Evolutionary conservation across 2,888 invertebrate genomes (phyloP).

Genomic region (Bembecia ichneumoniformis): DNA sequence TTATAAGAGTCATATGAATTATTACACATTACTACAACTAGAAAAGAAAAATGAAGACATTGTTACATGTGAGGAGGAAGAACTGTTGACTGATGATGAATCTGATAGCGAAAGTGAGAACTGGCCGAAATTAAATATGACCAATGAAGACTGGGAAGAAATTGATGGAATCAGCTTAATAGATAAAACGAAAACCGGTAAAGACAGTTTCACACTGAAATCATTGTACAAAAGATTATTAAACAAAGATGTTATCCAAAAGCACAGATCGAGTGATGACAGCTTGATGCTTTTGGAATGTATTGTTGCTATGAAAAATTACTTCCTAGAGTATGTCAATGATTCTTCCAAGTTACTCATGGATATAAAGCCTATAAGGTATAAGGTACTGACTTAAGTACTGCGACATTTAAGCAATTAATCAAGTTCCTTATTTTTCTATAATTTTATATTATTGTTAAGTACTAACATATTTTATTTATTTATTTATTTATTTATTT

Average conservation of each 20-base stretch:
- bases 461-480: no score
- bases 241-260: constrained; percentile 43
- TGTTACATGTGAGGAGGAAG: constrained; percentile 12
- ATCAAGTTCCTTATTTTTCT: not conserved
- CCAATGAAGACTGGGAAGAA: constrained; percentile 36
- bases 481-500: no score
- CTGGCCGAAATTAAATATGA: constrained; percentile 43
- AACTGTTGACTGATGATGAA: constrained; percentile 37
- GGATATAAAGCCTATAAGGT: constrained; percentile 25
- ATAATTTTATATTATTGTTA: not conserved
- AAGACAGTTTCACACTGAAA: constrained; percentile 55
- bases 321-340: constrained; percentile 72
- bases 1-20: constrained; percentile 62
- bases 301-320: constrained; percentile 64
- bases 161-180: constrained; percentile 31
- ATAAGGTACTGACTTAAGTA: not conserved
- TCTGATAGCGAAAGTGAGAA: constrained; percentile 7
- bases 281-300: constrained; percentile 76
- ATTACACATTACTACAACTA: not conserved
- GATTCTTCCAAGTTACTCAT: constrained; percentile 27
- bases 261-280: constrained; percentile 80
- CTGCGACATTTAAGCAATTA: not conserved
- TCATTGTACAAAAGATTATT: constrained; percentile 71
- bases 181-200: constrained; percentile 8
- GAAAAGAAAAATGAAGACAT: not conserved